phyloP scores from a whole-genome alignment of 2,113 vertebrate species.

The Benitochromis conjunctus region DNA sequence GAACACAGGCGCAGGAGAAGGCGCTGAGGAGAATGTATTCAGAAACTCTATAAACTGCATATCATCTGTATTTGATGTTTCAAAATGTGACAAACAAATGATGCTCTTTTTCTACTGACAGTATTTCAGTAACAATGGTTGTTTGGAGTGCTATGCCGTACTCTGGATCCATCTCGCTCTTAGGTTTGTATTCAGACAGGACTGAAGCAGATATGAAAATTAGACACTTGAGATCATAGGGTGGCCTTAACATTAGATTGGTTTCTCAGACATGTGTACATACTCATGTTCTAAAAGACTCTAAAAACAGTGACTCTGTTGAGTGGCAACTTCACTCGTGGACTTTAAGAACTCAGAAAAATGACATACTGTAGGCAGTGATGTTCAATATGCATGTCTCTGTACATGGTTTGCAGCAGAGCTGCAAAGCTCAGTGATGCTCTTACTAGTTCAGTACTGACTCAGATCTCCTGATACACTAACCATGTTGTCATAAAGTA shows the following conservation, averaged over 20 bases:
- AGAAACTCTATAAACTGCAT: conserved; percentile 8
- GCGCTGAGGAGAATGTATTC: conserved; percentile 52
- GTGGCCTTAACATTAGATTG: conserved; percentile 54
- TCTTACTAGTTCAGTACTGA: conserved; percentile 21
- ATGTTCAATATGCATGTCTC: conserved; percentile 47
- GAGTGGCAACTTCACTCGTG: background rate
- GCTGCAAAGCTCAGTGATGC: conserved; percentile 11
- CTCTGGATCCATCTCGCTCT: conserved; percentile 4
- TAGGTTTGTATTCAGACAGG: conserved; percentile 16
- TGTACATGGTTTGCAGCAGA: conserved; percentile 40
- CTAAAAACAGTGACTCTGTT: background rate
- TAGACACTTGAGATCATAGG: conserved; percentile 19
- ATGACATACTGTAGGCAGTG: conserved; percentile 27
- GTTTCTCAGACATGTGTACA: conserved; percentile 6
- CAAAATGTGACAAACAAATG: conserved; percentile 30
- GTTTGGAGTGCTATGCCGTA: background rate
- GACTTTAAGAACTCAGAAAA: conserved; percentile 6
- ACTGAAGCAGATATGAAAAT: conserved; percentile 12
- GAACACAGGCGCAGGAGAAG: conserved; percentile 73
- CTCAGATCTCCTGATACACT: conserved; percentile 42
- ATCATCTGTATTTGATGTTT: conserved; percentile 22
- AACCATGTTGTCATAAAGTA: conserved; percentile 48
- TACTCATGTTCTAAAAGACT: conserved; percentile 11
- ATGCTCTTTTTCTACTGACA: conserved; percentile 29
- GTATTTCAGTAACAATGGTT: conserved; percentile 26